Evolutionary conservation across 1,140 invertebrate species (phyloP), one percentile per base, ranked within the genome.

Genomic region (Drosophila dunni): DNA sequence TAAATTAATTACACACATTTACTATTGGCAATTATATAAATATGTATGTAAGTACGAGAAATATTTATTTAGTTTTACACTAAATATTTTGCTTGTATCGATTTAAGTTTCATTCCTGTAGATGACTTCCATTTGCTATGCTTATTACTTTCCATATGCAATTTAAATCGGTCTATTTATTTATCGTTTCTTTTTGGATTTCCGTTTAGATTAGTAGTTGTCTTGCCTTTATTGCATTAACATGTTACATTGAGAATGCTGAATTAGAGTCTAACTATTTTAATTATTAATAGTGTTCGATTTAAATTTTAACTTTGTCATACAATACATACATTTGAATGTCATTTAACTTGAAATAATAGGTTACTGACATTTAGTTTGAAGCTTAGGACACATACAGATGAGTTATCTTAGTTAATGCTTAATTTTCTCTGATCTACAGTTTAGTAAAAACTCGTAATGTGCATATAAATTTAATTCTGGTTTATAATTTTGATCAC

Each of bases 321-420:
- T 80, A 75, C 68, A 84, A 76, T 90, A 76, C 54, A 76, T 90
- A 76, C 54, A 63, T 80, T 77, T 74, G 51, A 67, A 88, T 82
- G 63, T 42, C 76, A 42, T 62, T 50, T 70, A 70, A 79, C 56
- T 73, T 56, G 61, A 60, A 67, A 66, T 73, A 60, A 70, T 78
- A 46, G 75, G 48, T 84, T 71, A 68, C 64, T 77, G 81, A 74
- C 81, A 74, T 77, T 82, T 83, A 90, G 82, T 90, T 60, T 82
- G 81, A 78, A 70, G 58, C 75, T 68, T 90, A 90, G 88, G 88
- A 90, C 65, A 90, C 88, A 90, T 86, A 81, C 72, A 90, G 86
- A 90, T 90, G 42, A 77, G 45, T 77, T 77, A 44, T 46, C 77
- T 82, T 90, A 84, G 78, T 75, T 63, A 71, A 70, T 82, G 67